These are phyloP conservation scores for Nyctalus aviator DNA, from an alignment of 2,797 vertebrate species.

Conservation along the genomic window DNA sequence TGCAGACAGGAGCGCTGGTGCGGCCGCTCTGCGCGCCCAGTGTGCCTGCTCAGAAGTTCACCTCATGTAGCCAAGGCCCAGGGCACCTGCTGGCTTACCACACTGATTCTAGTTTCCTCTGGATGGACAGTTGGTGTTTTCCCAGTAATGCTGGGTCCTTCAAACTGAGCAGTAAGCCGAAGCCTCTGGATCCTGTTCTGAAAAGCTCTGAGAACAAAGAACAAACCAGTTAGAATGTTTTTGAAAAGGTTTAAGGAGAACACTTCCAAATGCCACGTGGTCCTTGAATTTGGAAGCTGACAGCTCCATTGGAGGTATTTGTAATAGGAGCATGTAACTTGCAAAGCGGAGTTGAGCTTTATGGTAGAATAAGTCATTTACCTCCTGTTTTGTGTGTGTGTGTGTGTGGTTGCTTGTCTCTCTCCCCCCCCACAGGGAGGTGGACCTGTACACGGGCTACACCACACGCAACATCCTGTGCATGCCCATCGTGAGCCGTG, in stretches of 20 bases:
- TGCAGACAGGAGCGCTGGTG: too few species aligned
- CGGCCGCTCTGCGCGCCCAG: not conserved
- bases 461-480: slow-evolving; percentile 99
- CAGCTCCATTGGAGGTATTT: rapidly evolving
- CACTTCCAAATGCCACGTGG: not conserved
- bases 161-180: not conserved
- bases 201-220: not conserved
- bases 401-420: not conserved
- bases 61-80: not conserved
- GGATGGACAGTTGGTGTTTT: too few species aligned
- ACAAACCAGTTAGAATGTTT: not conserved
- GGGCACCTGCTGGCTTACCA: not conserved
- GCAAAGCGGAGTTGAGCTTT: not conserved
- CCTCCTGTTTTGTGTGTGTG: not conserved
- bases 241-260: not conserved
- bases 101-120: not conserved
- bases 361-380: rapidly evolving
- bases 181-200: not conserved
- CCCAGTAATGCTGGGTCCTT: too few species aligned
- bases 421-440: slow-evolving; percentile 90
- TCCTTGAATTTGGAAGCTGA: not conserved
- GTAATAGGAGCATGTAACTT: rapidly evolving
- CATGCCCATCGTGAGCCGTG: slow-evolving; percentile 99
- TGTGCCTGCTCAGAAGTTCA: not conserved
- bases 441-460: slow-evolving; percentile 99